A percentile compares a stretch with the other conserved stretches of the same genome.
phyloP scores from a whole-genome alignment of 2,888 invertebrate species.

The Lottia gigantea region DNA sequence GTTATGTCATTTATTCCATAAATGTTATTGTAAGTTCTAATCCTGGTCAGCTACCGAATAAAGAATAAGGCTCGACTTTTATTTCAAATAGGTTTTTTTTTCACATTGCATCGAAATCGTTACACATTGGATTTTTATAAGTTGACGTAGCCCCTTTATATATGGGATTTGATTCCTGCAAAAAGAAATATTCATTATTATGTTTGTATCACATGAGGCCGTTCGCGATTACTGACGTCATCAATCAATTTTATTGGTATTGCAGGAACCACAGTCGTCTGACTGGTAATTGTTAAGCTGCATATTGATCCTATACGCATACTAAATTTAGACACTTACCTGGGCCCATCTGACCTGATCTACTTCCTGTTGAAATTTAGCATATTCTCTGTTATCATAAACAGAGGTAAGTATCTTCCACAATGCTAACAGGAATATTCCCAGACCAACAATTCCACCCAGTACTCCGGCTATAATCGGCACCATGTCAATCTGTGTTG shows the following conservation, averaged over 20 bases:
- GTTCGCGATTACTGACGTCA: too few relatives aligned
- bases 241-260: too few relatives aligned
- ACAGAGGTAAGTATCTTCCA: slow-evolving; percentile 51
- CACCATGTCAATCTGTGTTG: slow-evolving; percentile 37
- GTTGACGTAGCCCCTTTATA: slow-evolving; percentile 18
- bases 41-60: too few relatives aligned
- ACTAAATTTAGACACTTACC: too few relatives aligned
- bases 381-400: slow-evolving; percentile 52
- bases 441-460: slow-evolving; percentile 49
- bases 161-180: slow-evolving; percentile 16
- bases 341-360: slow-evolving; percentile 48
- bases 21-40: too few relatives aligned
- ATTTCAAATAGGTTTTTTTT: too few relatives aligned
- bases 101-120: not conserved
- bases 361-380: slow-evolving; percentile 48
- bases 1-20: too few relatives aligned
- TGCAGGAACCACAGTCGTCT: too few relatives aligned
- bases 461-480: slow-evolving; percentile 43
- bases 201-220: too few relatives aligned
- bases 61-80: too few relatives aligned
- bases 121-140: slow-evolving; percentile 19
- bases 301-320: too few relatives aligned
- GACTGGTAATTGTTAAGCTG: too few relatives aligned
- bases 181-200: slow-evolving; percentile 11
- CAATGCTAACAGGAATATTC: slow-evolving; percentile 43